These are phyloP conservation scores for Pseudachorutes palmiensis DNA, from an alignment of 1,140 invertebrate genomes.

Conservation along the genomic window DNA sequence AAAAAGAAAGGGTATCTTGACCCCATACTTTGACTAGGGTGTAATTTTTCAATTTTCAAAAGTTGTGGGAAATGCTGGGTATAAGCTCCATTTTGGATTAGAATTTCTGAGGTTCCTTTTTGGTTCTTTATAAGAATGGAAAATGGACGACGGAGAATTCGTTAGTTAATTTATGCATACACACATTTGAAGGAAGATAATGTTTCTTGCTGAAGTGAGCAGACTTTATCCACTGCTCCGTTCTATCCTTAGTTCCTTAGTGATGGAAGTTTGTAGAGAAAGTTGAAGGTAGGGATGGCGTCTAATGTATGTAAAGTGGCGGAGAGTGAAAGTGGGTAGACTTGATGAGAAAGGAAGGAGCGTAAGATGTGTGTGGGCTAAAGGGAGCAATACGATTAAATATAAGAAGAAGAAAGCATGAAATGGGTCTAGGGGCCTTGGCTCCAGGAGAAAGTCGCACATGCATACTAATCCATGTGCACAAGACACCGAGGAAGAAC, in stretches of 20 bases:
- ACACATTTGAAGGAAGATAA: conserved; percentile 14
- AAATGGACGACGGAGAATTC: background rate
- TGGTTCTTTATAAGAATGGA: background rate
- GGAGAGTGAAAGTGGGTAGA: background rate
- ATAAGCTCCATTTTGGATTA: background rate
- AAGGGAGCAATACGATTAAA: conserved; percentile 14
- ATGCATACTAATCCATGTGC: conserved; percentile 28
- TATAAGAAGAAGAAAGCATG: background rate
- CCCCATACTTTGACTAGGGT: background rate
- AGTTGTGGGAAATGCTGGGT: background rate
- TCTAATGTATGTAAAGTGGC: conserved; percentile 7
- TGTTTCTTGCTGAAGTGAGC: conserved; percentile 4
- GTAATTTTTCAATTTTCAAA: no score
- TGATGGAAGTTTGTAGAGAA: background rate
- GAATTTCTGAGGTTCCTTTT: background rate
- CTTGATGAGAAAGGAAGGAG: conserved; percentile 5
- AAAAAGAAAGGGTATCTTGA: background rate
- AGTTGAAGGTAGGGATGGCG: background rate
- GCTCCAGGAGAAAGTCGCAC: conserved; percentile 11
- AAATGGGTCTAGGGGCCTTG: background rate
- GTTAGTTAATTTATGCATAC: conserved; percentile 2
- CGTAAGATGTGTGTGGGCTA: background rate
- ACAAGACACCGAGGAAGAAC: background rate
- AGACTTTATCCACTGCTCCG: background rate
- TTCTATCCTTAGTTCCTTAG: background rate